Base-by-base conservation (phyloP, 2,888 invertebrate species). In the Mesorhabditis sp. region DNA sequence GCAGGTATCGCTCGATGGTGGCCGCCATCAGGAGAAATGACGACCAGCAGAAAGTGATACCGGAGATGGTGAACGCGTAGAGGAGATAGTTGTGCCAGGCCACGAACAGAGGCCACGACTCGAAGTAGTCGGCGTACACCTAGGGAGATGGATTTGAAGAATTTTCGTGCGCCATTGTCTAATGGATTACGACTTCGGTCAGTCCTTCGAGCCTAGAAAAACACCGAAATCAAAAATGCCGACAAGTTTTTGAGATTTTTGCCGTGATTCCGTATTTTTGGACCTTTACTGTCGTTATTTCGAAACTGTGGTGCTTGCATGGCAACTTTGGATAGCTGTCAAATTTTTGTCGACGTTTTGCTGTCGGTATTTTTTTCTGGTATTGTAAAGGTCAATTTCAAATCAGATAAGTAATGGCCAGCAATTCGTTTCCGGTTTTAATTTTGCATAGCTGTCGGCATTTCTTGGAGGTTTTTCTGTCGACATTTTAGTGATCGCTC, bases 11-110 rank as follows among this genome's bases (percentile, higher is more conserved):
- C 65, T 83, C 83, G 42, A 83, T 76, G 4, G 83, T 81, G 41
- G 81, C 83, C 3, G 80, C 80, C 76, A 83, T 82, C 28, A 83
- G 78, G 43, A 83, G 77, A 68, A 81, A 83, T 4, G 82, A 82
- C 2, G 79, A 76, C 42, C 76, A 76, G 15, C 80, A 79, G 65
- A 83, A 69, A 4, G 82, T 82, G 68, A 83, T 77, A 70, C 83
- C 79, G 6, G 83, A 83, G 13, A 83, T 74, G 42, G 83, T 82
- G 71, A 82, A 83, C 4, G 82, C 81, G n/a, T 76, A 67, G 42
- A 76, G 74, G 6, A 82, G 74, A 66, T 75, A 82, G 10, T 78
- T 69, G 69, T 83, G 82, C 83, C 83, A 83, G 10, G 78, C 69
- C 43, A 74, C 73, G 68, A 79, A 76, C 5, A 83, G 74, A 43